Conservation (phyloP, 2,888 invertebrate species). For the Leucania comma region DNA sequence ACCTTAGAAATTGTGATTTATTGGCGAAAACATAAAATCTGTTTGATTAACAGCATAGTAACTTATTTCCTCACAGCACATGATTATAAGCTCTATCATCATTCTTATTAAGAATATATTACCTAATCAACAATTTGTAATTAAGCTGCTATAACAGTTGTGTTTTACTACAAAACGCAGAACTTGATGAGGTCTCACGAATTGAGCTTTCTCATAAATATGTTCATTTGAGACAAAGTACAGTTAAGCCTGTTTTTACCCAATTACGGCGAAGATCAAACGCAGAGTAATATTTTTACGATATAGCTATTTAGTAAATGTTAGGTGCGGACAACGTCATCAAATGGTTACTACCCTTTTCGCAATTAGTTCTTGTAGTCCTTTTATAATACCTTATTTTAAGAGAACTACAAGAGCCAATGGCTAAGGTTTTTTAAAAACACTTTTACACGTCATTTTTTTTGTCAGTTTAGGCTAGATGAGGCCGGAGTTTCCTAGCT, state of each 20-base stretch:
- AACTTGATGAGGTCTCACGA: slow-evolving; percentile 19
- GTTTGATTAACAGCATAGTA: slow-evolving; percentile 26
- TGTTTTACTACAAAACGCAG: slow-evolving; percentile 22
- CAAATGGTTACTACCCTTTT: no score
- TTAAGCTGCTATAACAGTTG: slow-evolving; percentile 27
- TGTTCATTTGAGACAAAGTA: not conserved
- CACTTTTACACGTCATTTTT: no score
- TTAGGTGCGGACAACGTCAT: no score
- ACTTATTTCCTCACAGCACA: slow-evolving; percentile 24
- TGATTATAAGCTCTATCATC: slow-evolving; percentile 16
- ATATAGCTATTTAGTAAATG: not conserved
- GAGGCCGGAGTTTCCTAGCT: no score
- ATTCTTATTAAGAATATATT: slow-evolving; percentile 18
- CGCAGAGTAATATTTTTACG: not conserved
- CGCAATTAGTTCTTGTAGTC: no score
- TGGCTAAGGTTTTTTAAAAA: no score
- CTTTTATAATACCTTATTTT: no score
- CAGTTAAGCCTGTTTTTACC: not conserved
- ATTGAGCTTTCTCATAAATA: not conserved
- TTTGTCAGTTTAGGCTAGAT: no score
- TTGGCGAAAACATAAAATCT: slow-evolving; percentile 14
- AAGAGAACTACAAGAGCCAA: no score
- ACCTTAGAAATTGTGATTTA: slow-evolving; percentile 37
- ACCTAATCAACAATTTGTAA: slow-evolving; percentile 18
- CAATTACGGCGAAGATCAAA: not conserved